Percentiles rank a stretch among this genome's conserved stretches.
These are phyloP conservation scores for Centropus bengalensis DNA, from an alignment of 2,113 vertebrate species.

Conservation along the genomic window DNA sequence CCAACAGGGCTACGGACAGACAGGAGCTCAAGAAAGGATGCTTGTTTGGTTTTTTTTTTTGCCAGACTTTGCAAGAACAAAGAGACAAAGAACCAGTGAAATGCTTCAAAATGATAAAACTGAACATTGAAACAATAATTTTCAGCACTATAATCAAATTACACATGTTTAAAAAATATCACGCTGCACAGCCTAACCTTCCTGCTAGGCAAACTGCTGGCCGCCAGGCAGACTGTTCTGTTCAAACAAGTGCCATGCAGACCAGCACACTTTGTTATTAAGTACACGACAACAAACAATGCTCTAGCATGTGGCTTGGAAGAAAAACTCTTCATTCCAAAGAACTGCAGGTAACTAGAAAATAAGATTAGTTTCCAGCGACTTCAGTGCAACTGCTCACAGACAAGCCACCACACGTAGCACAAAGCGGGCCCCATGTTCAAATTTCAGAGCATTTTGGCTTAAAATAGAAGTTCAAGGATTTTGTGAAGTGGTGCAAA, in stretches of 20 bases:
- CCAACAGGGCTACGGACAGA: neutral
- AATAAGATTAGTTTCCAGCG: neutral
- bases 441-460: neutral
- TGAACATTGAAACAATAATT: neutral
- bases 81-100: neutral
- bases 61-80: neutral
- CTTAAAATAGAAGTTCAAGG: neutral
- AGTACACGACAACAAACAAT: neutral
- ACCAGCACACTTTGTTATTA: neutral
- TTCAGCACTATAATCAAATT: neutral
- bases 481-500: neutral
- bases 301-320: neutral
- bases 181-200: neutral
- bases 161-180: neutral
- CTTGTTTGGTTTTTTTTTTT: neutral
- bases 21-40: neutral
- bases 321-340: neutral
- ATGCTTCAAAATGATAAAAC: neutral
- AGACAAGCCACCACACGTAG: neutral
- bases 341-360: neutral
- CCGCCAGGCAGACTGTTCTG: neutral
- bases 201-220: neutral
- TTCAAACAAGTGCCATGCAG: neutral
- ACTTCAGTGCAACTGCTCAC: neutral
- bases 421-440: neutral